Percentiles rank a stretch among this genome's conserved stretches.
phyloP scores from a whole-genome alignment of 2,888 invertebrate species.

The Bugula neritina region DNA sequence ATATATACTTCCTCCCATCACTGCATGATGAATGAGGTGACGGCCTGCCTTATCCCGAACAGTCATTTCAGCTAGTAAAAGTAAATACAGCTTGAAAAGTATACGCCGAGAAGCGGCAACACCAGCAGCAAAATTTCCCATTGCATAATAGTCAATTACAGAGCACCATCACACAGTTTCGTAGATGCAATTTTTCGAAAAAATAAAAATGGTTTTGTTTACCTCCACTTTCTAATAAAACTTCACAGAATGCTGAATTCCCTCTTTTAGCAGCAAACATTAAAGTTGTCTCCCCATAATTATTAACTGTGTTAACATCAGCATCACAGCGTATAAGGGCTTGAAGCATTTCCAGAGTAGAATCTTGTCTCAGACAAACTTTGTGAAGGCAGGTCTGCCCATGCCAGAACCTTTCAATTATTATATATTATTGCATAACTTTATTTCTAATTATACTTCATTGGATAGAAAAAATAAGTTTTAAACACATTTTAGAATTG shows the following conservation, averaged over 20 bases:
- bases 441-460: too few species aligned
- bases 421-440: not conserved
- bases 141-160: not conserved
- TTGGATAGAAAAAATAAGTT: too few species aligned
- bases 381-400: constrained; percentile 45
- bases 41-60: constrained; percentile 40
- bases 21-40: constrained; percentile 43
- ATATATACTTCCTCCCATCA: constrained; percentile 48
- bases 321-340: constrained; percentile 41
- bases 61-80: constrained; percentile 34
- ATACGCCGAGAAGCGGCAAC: not conserved
- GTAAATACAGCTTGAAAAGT: not conserved
- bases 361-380: constrained; percentile 43
- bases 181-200: not conserved
- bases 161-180: not conserved
- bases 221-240: not conserved
- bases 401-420: constrained; percentile 42
- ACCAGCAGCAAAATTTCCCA: not conserved
- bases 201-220: not conserved
- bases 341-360: constrained; percentile 33
- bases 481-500: too few species aligned
- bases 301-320: constrained; percentile 43
- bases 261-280: constrained; percentile 49
- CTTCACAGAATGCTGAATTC: constrained; percentile 38
- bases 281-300: constrained; percentile 45